Base-by-base conservation (phyloP, 2,113 vertebrate species). In the Gadus macrocephalus region DNA sequence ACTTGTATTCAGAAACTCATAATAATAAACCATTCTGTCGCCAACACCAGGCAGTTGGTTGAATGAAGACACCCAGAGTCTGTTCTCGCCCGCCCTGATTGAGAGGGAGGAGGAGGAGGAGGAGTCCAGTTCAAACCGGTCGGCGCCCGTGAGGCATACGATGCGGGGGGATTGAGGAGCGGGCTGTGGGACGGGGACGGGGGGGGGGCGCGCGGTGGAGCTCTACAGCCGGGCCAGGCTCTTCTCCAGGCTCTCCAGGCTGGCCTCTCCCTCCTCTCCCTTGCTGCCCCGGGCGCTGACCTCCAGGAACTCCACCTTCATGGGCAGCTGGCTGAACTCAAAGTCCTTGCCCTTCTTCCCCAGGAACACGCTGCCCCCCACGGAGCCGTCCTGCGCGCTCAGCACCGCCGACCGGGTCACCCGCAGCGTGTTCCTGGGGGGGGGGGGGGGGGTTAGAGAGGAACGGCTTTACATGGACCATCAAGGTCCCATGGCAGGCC, bases 291-390 rank as follows among this genome's bases (percentile, higher is more conserved):
- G 91, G 70, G 95, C 95, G 1, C 95, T 98, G 82, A 96, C 97
- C 88, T 99, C 97, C 66, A 97, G 68, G 1, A 99, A 98, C 83
- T 98, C 95, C 86, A 98, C 94, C 78, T 90, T 96, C 90, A 94
- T 79, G 12, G 95, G 88, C 73, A 96, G 78, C 86, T 99, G 97
- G 68, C 93, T 94, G 85, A 99, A 99, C 61, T 98, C 96, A 1
- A 98, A 98, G 59, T 98, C 96, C 78, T 95, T 97, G 76, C 96
- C 96, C 83, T 95, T 98, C 88, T 91, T 98, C 2, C 97, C 97
- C 75, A 99, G 91, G 62, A 93, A 92, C 67, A 93, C 69, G 1
- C 81, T 87, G 5, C 86, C 91, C 0, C 88, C 81, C 9, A 82
- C 86, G 4, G 93, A 92, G 42, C 92, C 92, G 27, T 98, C 97